A percentile compares a stretch with the other conserved stretches of the same genome.
Conservation (phyloP, 2,797 vertebrate species). For the Toxotes lorentzi region DNA sequence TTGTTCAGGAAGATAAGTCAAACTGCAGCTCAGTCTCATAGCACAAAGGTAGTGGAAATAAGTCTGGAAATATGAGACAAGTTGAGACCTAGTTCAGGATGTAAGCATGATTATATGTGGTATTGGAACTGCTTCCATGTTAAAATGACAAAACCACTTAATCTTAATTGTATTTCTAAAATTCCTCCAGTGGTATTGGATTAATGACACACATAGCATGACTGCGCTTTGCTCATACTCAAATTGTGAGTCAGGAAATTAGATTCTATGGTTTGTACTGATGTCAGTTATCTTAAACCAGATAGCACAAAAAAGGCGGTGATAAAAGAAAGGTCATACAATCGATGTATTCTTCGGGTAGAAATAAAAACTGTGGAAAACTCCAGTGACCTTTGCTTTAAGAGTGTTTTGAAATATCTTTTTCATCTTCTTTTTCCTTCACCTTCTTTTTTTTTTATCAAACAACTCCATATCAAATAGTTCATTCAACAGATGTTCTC, state of each 20-base stretch:
- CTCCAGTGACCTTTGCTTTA: not conserved
- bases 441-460: constrained; percentile 11
- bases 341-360: constrained; percentile 3
- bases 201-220: not conserved
- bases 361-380: not conserved
- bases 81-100: not conserved
- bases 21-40: constrained; percentile 12
- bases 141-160: not conserved
- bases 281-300: not conserved
- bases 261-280: not conserved
- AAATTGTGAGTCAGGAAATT: not conserved
- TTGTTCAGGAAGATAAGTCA: constrained; percentile 26
- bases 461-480: not conserved
- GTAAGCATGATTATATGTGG: not conserved
- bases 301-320: not conserved
- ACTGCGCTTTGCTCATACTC: not conserved
- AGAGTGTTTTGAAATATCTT: not conserved
- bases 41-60: not conserved
- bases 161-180: not conserved
- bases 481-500: not conserved
- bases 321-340: constrained; percentile 6
- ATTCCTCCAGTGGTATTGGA: not conserved
- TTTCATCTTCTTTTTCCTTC: not conserved
- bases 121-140: not conserved
- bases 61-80: not conserved